Base-by-base conservation (phyloP, 2,888 invertebrate species). In the Apamea anceps region DNA sequence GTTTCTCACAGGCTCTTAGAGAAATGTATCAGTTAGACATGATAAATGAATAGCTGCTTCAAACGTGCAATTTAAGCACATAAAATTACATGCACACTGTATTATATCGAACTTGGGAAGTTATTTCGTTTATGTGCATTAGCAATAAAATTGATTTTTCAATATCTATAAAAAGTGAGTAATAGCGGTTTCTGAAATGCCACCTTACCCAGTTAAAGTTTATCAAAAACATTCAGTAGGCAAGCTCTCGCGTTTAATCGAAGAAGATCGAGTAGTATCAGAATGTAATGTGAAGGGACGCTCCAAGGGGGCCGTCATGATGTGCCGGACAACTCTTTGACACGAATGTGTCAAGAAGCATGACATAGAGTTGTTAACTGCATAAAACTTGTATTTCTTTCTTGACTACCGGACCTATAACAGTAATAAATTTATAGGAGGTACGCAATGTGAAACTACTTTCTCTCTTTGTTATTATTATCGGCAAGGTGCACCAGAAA, bases 251-350 rank as follows among this genome's bases (percentile, higher is more conserved):
- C 75, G 65, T 85, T 80, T 81, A 65, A 81, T 85, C 63, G 71
- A 54, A 86, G 77, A 87, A 80, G 80, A 88, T 88, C 70, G 85
- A 79, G 75, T 74, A 76, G 75, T 79, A 85, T 88, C 85, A 80
- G 86, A 89, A 81, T 85, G 89, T 85, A 88, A 87, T 87, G 82
- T 80, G 67, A 79, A 67, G 84, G 86, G 85, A 85, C 75, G 72
- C 84, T 82, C 60, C 77, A 81, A 82, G 84, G 89, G 92, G 90
- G 80, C 73, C 80, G 77, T 92, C 91, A 92, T 92, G 91, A 92
- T 89, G 90, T 85, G 84, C 90, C 86, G 81, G 84, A 89, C 88
- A 92, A 91, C 91, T 90, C 92, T 92, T 91, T 90, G 84, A 75
- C 32, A 80, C 72, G 77, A 81, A 86, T 85, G 82, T 84, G 66